phyloP scores from a whole-genome alignment of 2,113 vertebrate species.

The pig (Sus scrofa) region DNA sequence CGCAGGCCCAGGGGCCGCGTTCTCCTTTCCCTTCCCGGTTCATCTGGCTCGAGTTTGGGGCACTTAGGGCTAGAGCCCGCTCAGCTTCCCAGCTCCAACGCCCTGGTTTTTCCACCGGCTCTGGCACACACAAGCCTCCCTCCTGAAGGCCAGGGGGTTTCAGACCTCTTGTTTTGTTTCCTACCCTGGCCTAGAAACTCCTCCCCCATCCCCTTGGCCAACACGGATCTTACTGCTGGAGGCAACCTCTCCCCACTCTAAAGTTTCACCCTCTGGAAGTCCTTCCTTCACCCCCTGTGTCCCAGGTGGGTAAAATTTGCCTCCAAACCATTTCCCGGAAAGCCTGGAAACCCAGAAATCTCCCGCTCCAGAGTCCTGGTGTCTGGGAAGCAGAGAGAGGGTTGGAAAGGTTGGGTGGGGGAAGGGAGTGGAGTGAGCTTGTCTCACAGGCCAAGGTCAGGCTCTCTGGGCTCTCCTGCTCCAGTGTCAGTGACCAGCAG shows the following conservation, averaged over 20 bases:
- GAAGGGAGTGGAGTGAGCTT: neutral
- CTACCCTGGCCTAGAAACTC: neutral
- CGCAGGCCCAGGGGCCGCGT: neutral
- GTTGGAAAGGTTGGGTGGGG: neutral
- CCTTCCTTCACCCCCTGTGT: too few species aligned
- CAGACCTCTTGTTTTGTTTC: neutral
- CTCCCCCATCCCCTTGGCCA: too few species aligned
- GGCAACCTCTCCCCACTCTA: fast-evolving
- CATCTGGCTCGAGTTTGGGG: neutral
- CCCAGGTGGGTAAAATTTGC: neutral
- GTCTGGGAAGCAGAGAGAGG: neutral
- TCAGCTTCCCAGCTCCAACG: neutral
- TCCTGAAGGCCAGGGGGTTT: neutral
- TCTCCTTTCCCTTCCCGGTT: neutral
- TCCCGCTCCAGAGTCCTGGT: neutral
- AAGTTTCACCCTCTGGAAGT: neutral
- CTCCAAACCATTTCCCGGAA: neutral
- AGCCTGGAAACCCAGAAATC: neutral
- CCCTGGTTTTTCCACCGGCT: neutral
- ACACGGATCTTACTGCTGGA: neutral
- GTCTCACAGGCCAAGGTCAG: slow-evolving; percentile 48
- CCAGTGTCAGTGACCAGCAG: neutral
- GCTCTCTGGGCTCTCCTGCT: neutral
- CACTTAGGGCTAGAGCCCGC: neutral
- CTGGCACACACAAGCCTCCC: neutral